These are phyloP conservation scores for Troglohyphantes excavatus DNA, from an alignment of 2,888 invertebrate species.

Conservation along the genomic window DNA sequence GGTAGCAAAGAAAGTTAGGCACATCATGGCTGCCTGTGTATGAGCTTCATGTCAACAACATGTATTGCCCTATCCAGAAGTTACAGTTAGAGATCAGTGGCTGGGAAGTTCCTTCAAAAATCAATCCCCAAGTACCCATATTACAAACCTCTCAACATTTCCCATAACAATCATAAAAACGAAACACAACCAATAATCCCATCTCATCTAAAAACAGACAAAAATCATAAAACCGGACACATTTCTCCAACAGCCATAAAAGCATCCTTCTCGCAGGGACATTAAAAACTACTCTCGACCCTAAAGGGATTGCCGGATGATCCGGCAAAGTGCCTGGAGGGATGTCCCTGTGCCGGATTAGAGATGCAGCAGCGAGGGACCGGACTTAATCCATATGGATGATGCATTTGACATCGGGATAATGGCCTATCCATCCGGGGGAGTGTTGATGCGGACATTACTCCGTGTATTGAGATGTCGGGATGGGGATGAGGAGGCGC, in stretches of 20 bases:
- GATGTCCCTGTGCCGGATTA: conserved; percentile 24
- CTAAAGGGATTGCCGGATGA: conserved; percentile 32
- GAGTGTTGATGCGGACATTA: conserved; percentile 18
- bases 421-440: conserved; percentile 42
- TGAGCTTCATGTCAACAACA: background rate
- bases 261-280: background rate
- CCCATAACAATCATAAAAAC: background rate
- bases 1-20: no score
- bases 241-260: no score
- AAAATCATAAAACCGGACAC: no score
- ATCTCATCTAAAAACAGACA: no score
- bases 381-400: conserved; percentile 60
- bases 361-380: conserved; percentile 7
- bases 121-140: no score
- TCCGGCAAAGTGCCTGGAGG: conserved; percentile 11
- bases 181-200: no score
- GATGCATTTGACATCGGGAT: conserved; percentile 59
- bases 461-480: conserved; percentile 8
- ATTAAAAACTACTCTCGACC: conserved; percentile 45
- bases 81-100: no score
- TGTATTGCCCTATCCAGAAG: no score
- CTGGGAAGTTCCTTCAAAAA: no score
- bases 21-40: no score
- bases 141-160: background rate
- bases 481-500: background rate